These are phyloP conservation scores for Micromesistius poutassou DNA, from an alignment of 2,797 vertebrate species.

Conservation along the genomic window DNA sequence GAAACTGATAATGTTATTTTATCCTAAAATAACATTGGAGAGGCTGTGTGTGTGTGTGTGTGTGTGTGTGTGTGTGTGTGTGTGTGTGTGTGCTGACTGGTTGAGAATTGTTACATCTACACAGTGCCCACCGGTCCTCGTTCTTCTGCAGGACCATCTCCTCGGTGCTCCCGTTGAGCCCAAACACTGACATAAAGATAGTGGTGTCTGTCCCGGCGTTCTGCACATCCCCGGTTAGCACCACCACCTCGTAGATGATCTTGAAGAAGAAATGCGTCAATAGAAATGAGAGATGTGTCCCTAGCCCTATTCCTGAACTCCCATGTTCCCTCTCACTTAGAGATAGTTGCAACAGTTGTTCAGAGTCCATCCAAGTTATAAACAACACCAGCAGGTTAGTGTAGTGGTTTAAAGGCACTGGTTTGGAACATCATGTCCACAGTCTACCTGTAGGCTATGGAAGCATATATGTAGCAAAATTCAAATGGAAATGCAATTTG, in stretches of 20 bases:
- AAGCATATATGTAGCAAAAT: no score
- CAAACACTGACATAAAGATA: slow-evolving; percentile 90
- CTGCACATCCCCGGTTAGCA: slow-evolving; percentile 87
- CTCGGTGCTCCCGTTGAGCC: slow-evolving; percentile 86
- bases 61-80: slow-evolving; percentile 1
- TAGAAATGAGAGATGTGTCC: neutral
- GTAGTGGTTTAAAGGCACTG: neutral
- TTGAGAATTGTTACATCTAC: neutral
- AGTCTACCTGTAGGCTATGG: neutral
- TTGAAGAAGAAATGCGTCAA: slow-evolving; percentile 42
- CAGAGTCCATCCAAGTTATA: no score
- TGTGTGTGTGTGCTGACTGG: neutral
- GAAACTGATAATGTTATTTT: no score
- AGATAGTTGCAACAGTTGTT: neutral
- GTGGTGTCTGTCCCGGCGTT: slow-evolving; percentile 83
- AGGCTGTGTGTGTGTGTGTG: neutral
- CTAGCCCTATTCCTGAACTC: neutral
- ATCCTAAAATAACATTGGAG: no score
- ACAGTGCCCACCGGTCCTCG: slow-evolving; percentile 80
- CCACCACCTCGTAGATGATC: slow-evolving; percentile 87
- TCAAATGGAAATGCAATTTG: no score
- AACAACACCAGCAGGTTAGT: no score
- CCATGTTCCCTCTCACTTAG: neutral
- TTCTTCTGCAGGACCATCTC: slow-evolving; percentile 89
- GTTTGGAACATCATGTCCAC: neutral